These are phyloP conservation scores for Halcyon senegalensis DNA, from an alignment of 2,113 vertebrate species.

Conservation along the genomic window DNA sequence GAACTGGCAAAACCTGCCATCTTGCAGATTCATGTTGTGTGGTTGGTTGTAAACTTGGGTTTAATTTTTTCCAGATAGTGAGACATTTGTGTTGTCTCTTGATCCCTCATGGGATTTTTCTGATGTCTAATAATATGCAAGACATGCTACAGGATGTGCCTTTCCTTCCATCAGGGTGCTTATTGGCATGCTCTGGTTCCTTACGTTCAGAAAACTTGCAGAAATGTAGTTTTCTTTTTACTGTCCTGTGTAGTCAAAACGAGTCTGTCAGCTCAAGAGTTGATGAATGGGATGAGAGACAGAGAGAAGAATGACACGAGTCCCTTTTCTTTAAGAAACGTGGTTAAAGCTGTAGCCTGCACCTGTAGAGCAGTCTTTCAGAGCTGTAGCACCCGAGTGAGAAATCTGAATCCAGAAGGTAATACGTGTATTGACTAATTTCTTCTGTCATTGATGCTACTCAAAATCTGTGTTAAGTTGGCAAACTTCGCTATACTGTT, in stretches of 20 bases:
- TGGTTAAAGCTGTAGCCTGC: neutral
- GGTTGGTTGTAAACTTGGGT: neutral
- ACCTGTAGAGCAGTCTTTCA: neutral
- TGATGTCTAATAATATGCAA: neutral
- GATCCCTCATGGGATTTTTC: neutral
- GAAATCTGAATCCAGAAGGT: neutral
- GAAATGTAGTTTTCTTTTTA: neutral
- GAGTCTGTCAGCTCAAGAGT: neutral
- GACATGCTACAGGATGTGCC: neutral
- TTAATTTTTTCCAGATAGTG: neutral
- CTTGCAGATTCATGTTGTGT: neutral
- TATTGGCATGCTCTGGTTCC: neutral
- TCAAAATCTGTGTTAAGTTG: neutral
- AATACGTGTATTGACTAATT: neutral
- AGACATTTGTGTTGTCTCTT: neutral
- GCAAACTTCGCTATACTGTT: neutral
- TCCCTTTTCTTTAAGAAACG: neutral
- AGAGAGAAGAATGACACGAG: neutral
- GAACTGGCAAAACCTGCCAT: neutral
- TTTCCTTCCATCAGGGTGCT: neutral
- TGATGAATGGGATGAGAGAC: neutral
- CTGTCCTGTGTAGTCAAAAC: neutral
- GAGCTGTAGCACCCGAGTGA: neutral
- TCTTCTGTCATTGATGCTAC: neutral
- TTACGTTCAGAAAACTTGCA: neutral